Evolutionary conservation across 2,888 invertebrate genomes (phyloP), one percentile per base, ranked within the genome.

Genomic region (Latheticus oryzae): DNA sequence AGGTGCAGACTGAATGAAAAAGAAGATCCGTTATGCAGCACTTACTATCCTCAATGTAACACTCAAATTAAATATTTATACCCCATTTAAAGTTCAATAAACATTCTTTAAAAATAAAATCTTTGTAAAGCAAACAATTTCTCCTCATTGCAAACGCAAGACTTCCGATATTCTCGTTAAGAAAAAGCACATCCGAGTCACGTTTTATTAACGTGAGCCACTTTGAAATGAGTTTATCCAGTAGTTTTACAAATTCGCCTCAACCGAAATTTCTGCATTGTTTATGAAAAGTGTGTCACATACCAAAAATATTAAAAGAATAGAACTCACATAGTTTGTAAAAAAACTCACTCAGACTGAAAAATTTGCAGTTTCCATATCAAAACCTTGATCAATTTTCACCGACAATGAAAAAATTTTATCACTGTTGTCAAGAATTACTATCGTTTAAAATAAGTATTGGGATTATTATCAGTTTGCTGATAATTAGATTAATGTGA

Each of bases 321-420:
- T 42, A 28, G 28, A 28, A 42, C 42, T 42, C 42, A 42, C 42
- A 28, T 42, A 28, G 28, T 42, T 42, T 42, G 28, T 42, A 8
- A 4, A 11, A n/a, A 2, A n/a, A n/a, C n/a, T n/a, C n/a, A n/a
- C n/a, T n/a, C n/a, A n/a, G n/a, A n/a, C n/a, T n/a, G n/a, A n/a
- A n/a, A n/a, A n/a, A n/a, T n/a, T n/a, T n/a, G n/a, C n/a, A n/a
- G n/a, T n/a, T n/a, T n/a, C n/a, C n/a, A n/a, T n/a, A n/a, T n/a
- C n/a, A 9, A 9, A 5, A 5, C 8, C 35, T 15, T 19, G 17
- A 23, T 26, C 42, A 26, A 26, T 2, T 38, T 7, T 21, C 40
- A n/a, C 40, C 40, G 43, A 43, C 43, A 16, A 50, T 38, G 50
- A 50, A 37, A 48, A 19, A 12, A 50, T 50, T 26, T 50, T 50